These are phyloP conservation scores for Eulemur albifrons DNA, from an alignment of 2,797 vertebrate species.

Conservation along the genomic window DNA sequence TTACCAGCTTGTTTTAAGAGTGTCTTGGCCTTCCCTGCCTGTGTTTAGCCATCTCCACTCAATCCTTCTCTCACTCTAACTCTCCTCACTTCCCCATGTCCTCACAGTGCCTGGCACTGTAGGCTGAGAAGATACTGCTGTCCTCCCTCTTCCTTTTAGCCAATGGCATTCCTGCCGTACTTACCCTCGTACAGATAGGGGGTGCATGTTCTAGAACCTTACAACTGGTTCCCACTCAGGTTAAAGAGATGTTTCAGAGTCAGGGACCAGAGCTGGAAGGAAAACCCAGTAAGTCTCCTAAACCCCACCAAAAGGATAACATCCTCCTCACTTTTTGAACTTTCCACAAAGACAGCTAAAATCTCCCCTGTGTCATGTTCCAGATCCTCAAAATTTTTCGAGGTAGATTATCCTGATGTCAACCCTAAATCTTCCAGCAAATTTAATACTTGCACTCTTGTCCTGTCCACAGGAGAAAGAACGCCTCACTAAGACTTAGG, in stretches of 20 bases:
- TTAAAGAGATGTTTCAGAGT: neutral
- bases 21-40: neutral
- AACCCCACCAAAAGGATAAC: neutral
- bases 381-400: neutral
- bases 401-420: neutral
- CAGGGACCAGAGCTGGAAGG: neutral
- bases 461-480: neutral
- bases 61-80: neutral
- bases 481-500: neutral
- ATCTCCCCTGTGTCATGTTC: neutral
- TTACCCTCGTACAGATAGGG: neutral
- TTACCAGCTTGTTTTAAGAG: neutral
- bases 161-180: neutral
- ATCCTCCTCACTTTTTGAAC: neutral
- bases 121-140: neutral
- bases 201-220: neutral
- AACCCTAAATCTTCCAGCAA: neutral
- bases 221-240: neutral
- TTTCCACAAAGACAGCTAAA: neutral
- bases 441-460: neutral
- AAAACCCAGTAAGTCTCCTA: neutral
- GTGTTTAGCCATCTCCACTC: neutral
- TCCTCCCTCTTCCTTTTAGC: neutral
- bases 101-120: neutral
- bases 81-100: neutral